These are phyloP conservation scores for Oasisia sp. DNA, from an alignment of 2,888 invertebrate species.

Conservation along the genomic window DNA sequence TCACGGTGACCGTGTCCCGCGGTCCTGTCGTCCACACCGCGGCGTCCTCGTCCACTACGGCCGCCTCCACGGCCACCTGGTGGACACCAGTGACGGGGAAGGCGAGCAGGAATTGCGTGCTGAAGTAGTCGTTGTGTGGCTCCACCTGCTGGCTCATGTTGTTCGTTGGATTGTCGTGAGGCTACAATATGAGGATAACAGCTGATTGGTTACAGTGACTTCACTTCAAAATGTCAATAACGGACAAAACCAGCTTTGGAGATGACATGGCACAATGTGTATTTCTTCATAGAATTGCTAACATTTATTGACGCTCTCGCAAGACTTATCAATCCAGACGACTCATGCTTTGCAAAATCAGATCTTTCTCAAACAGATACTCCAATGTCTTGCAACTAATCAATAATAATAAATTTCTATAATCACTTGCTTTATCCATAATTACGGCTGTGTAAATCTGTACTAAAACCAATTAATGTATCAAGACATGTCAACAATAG, in stretches of 20 bases:
- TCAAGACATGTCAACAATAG: no score
- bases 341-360: no score
- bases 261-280: background rate
- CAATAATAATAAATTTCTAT: no score
- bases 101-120: slow-evolving; percentile 87
- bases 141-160: slow-evolving; percentile 82
- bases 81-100: slow-evolving; percentile 73
- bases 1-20: slow-evolving; percentile 78
- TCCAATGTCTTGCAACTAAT: no score
- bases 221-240: no score
- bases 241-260: background rate
- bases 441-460: no score
- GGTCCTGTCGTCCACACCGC: slow-evolving; percentile 92
- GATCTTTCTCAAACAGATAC: no score
- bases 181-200: slow-evolving; percentile 41
- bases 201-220: background rate
- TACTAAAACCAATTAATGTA: no score
- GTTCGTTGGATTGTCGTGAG: slow-evolving; percentile 51
- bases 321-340: no score
- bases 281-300: background rate
- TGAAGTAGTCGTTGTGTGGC: slow-evolving; percentile 93
- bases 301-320: no score
- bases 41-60: slow-evolving; percentile 82
- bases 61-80: slow-evolving; percentile 82
- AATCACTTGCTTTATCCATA: no score